Base-by-base conservation (phyloP, 2,888 invertebrate genomes). In the Chloroclysta siterata region DNA sequence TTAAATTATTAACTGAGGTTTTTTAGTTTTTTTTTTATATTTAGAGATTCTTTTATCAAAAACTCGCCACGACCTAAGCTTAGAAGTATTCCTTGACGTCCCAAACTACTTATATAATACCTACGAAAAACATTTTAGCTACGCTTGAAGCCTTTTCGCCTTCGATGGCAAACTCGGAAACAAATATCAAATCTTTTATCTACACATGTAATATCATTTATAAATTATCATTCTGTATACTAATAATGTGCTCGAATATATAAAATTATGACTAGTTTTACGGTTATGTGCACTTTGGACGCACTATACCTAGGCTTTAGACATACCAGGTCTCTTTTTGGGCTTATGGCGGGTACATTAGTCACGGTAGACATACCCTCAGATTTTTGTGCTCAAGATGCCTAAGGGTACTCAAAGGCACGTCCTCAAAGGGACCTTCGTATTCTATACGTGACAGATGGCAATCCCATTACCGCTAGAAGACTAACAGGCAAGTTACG, bases 191-290 rank as follows among this genome's bases (percentile, higher is more conserved):
- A 53, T n/a, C 28, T 51, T 41, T 5, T 64, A 64, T 60, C 60
- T 42, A 58, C 57, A 63, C n/a, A 17, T n/a, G 22, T 54, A 63
- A 59, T 65, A 65, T 60, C 60, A 52, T 51, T 11, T 51, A 46
- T 50, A 51, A 51, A 52, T 59, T 54, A 39, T 56, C 2, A 58
- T 62, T 56, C 47, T 61, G 56, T 53, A 54, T 69, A 65, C 68
- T 65, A 69, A 58, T 65, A 69, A 58, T 66, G 77, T 76, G 76
- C 74, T 75, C 63, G 68, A 75, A 72, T 80, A 80, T 72, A 78
- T 75, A 61, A 55, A 62, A 76, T 81, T 84, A 83, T 89, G 89
- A 89, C 89, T 89, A 89, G 89, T 83, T 78, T 80, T 79, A 82
- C 71, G 74, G 77, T 81, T 82, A 84, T 83, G 85, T 85, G 87